A percentile compares a stretch with the other conserved stretches of the same genome.
These are phyloP conservation scores for Schizopygopsis pylzovi DNA, from an alignment of 2,797 vertebrate species.

Conservation along the genomic window DNA sequence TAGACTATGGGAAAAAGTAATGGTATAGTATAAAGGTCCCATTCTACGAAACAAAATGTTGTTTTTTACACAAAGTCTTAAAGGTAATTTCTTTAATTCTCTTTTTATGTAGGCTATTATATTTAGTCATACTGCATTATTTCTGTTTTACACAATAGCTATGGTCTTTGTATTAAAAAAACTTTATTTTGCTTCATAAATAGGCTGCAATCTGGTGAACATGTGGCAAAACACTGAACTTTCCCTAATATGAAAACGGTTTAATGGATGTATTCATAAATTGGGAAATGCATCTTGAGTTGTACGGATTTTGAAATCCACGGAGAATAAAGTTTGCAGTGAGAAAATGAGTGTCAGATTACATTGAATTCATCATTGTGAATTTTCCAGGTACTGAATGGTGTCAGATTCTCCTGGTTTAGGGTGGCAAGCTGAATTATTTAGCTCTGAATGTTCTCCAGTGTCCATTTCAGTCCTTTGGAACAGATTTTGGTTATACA, in stretches of 20 bases:
- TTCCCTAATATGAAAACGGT: not conserved
- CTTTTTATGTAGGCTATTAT: too few species aligned
- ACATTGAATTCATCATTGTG: conserved; percentile 28
- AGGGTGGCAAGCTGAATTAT: conserved; percentile 51
- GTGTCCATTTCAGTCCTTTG: conserved; percentile 55
- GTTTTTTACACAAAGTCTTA: too few species aligned
- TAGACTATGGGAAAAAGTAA: not conserved
- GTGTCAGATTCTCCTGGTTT: conserved; percentile 40
- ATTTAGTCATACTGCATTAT: too few species aligned
- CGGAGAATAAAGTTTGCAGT: not conserved
- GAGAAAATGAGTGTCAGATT: not conserved
- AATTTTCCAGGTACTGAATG: conserved; percentile 30
- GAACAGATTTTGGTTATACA: not conserved
- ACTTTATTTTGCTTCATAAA: not conserved
- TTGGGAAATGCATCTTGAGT: not conserved
- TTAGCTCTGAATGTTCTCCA: conserved; percentile 22
- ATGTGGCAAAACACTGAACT: not conserved
- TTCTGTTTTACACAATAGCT: not conserved
- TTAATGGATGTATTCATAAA: not conserved
- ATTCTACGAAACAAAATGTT: too few species aligned
- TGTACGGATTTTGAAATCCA: conserved; percentile 17
- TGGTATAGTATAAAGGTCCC: too few species aligned
- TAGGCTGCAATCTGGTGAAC: not conserved
- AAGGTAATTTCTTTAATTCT: too few species aligned
- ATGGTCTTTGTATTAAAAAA: not conserved